Percentiles rank a stretch among this genome's conserved stretches.
These are phyloP conservation scores for Pollenia griseotomentosa DNA, from an alignment of 2,888 invertebrate species.

Conservation along the genomic window DNA sequence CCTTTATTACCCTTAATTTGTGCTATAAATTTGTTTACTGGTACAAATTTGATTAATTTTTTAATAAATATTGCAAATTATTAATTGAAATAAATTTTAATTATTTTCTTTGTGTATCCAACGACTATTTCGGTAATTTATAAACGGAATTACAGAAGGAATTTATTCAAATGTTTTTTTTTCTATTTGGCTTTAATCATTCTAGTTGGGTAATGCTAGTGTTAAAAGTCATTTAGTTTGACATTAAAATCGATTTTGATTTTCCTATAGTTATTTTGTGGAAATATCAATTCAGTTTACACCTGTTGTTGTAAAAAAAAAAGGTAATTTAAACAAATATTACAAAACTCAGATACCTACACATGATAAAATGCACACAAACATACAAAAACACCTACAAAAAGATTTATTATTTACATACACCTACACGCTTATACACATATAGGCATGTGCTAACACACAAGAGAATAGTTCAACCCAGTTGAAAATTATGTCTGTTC, in stretches of 20 bases:
- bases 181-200: no score
- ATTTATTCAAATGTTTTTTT: no score
- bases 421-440: background rate
- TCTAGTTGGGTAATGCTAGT: background rate
- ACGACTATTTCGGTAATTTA: no score
- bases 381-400: no score
- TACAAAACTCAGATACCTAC: conserved; percentile 6
- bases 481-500: no score
- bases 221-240: conserved; percentile 6
- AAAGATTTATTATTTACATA: background rate
- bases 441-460: background rate
- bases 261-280: conserved; percentile 17
- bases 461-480: background rate
- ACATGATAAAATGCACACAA: background rate
- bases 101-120: no score
- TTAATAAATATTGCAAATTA: no score
- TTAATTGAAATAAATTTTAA: no score
- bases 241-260: conserved; percentile 9
- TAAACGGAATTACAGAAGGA: no score
- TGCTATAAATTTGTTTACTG: no score
- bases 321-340: conserved; percentile 45
- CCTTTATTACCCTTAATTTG: no score
- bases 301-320: conserved; percentile 41
- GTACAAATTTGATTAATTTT: no score
- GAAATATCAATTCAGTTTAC: conserved; percentile 39